Conservation (phyloP, 1,140 invertebrate species). For the Teleogryllus occipitalis region DNA sequence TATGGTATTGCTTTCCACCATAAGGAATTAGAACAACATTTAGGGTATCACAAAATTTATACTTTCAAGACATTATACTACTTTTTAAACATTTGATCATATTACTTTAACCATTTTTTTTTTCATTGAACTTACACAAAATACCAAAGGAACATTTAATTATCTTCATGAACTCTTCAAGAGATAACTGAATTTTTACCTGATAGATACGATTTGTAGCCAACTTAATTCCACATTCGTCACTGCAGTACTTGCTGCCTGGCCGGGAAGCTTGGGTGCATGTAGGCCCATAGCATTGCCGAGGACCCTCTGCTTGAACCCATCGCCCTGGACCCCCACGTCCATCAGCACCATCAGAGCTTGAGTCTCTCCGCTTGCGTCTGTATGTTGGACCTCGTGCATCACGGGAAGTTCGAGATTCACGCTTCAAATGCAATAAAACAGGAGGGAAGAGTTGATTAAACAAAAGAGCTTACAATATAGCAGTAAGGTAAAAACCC, state of each 20-base stretch:
- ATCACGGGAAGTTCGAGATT: constrained; percentile 38
- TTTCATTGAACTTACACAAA: not conserved
- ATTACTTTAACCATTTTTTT: not conserved
- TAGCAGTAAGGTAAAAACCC: not conserved
- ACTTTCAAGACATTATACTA: too few species aligned
- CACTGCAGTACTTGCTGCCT: constrained; percentile 91
- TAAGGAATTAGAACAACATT: too few species aligned
- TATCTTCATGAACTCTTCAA: constrained; percentile 15
- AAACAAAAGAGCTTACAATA: not conserved
- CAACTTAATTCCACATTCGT: constrained; percentile 85
- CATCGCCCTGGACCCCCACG: not conserved
- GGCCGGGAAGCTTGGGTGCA: constrained; percentile 69
- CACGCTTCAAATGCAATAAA: not conserved
- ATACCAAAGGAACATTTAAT: not conserved
- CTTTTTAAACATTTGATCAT: too few species aligned
- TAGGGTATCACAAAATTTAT: too few species aligned
- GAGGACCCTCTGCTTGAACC: constrained; percentile 37
- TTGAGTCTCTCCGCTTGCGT: constrained; percentile 42
- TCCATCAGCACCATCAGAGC: constrained; percentile 41
- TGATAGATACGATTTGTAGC: constrained; percentile 80
- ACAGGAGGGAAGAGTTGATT: not conserved
- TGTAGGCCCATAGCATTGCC: constrained; percentile 87
- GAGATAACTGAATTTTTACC: constrained; percentile 34
- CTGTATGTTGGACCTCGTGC: constrained; percentile 30
- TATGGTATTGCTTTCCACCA: too few species aligned